Conservation (phyloP, 1,140 invertebrate genomes). For the Galleria mellonella region DNA sequence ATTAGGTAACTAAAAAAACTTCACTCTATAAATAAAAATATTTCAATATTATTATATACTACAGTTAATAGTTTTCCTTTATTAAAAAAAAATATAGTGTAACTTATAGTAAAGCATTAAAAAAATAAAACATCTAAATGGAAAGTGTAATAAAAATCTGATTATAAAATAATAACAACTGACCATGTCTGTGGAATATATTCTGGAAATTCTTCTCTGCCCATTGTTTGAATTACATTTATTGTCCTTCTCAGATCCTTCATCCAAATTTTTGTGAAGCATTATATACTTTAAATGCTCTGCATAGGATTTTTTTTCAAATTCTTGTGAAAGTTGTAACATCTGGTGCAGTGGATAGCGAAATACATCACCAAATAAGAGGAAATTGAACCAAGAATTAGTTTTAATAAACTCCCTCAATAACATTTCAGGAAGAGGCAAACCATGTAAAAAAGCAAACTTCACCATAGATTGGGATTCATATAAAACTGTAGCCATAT, state of each 20-base stretch:
- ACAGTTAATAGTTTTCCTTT: too few species aligned
- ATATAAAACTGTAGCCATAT: constrained; percentile 57
- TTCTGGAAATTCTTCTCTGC: constrained; percentile 44
- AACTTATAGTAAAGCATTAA: too few species aligned
- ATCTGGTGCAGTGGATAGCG: constrained; percentile 77
- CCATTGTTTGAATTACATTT: constrained; percentile 55
- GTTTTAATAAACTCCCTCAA: constrained; percentile 72
- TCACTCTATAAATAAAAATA: not conserved
- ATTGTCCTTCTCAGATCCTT: constrained; percentile 44
- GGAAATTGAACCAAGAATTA: constrained; percentile 79
- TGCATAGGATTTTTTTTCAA: constrained; percentile 67
- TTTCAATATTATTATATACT: too few species aligned
- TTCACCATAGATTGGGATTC: constrained; percentile 77
- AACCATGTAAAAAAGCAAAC: constrained; percentile 75
- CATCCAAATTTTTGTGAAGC: constrained; percentile 56
- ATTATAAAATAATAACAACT: too few species aligned
- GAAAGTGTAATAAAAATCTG: too few species aligned
- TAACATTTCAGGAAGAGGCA: constrained; percentile 73
- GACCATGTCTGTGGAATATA: constrained; percentile 59
- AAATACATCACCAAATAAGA: constrained; percentile 78
- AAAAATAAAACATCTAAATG: too few species aligned
- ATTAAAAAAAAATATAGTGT: too few species aligned
- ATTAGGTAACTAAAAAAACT: not conserved
- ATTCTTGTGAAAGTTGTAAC: constrained; percentile 67
- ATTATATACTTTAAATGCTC: constrained; percentile 75